Evolutionary conservation across 2,797 vertebrate species (phyloP), one percentile per base, ranked within the genome.

Genomic region (Sparus aurata): DNA sequence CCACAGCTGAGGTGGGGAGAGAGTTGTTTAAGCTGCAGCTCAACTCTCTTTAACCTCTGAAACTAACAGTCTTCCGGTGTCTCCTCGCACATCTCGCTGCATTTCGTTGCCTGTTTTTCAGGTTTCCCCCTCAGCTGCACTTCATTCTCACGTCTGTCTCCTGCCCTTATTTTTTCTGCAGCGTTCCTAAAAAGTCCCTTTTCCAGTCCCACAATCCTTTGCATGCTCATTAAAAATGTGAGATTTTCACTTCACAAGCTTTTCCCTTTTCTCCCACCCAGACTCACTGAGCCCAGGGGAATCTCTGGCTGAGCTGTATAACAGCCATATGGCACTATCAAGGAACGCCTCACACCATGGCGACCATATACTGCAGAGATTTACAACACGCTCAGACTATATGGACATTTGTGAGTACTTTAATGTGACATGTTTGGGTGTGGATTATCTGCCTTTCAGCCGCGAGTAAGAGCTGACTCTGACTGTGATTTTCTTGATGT

Each of bases 251-350:
- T 67, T 84, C 57, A 75, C 45, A 83, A 79, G 77, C 69, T 43
- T 83, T 62, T 60, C 38, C 25, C 16, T 54, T 76, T 58, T 73
- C 53, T 61, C 47, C 45, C 60, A 64, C 16, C 16, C 41, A 69
- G 68, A 62, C 60, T 76, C 53, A 20, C 63, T 60, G 66, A 69
- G 76, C 83, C 75, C 78, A 77, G 45, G 87, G 77, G 80, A 85
- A 49, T 12, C 73, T 69, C 66, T 78, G 68, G 52, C 54, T 72
- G 73, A 27, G 73, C 73, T 64, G 23, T 57, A 63, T 75, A 79
- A 79, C 85, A 86, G 74, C 78, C 91, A 90, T 84, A 85, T 89
- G 82, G 79, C 53, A 2, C 63, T 59, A 72, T 75, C 12, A 49
- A 62, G 67, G 76, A 83, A 68, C 20, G 61, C 60, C 73, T 82